Evolutionary conservation across 1,140 invertebrate species (phyloP), one percentile per base, ranked within the genome.

Genomic region (Sitobion miscanthi): DNA sequence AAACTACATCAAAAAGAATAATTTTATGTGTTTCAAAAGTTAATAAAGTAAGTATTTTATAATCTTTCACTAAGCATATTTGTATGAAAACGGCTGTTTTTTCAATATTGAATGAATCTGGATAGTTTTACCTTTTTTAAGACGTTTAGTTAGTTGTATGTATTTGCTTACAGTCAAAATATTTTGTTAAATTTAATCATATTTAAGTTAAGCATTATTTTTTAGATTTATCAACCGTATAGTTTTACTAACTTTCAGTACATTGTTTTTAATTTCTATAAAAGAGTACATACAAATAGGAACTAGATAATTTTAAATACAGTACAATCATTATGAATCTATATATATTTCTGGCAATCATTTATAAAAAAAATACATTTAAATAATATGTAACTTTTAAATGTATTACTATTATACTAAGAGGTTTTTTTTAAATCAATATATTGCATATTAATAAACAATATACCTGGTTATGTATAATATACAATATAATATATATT

Each of bases 1-100:
- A 92, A 49, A 38, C 47, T 92, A 30, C 91, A 83, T 52, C 47
- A 14, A 92, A 92, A 77, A 92, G 91, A 11, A 83, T 92, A 6
- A 35, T 92, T 83, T 52, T 92, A 52, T 92, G 91, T 52, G 91
- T 92, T 83, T 92, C 91, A 82, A 92, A 92, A 92, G 21, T 92
- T 38, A 92, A 6, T 54, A 82, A 54, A 82, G 91, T 92, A 91
- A 77, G 69, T 83, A 45, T 88, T 69, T 9, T 69, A 69, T 69
- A 14, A 30, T 69, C 30, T 69, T 62, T 69, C 1, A 69, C 0
- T 30, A 14, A 14, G 3, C 30, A 69, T 69, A 69, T 69, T 30
- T 69, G n/a, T 69, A 30, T 69, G 25, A 0, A 69, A 69, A 14
- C 30, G 30, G 30, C 3, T n/a, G 9, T 11, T 9, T 69, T 77